A percentile compares a stretch with the other conserved stretches of the same genome.
phyloP scores from a whole-genome alignment of 2,113 vertebrate species.

The Silurus meridionalis region DNA sequence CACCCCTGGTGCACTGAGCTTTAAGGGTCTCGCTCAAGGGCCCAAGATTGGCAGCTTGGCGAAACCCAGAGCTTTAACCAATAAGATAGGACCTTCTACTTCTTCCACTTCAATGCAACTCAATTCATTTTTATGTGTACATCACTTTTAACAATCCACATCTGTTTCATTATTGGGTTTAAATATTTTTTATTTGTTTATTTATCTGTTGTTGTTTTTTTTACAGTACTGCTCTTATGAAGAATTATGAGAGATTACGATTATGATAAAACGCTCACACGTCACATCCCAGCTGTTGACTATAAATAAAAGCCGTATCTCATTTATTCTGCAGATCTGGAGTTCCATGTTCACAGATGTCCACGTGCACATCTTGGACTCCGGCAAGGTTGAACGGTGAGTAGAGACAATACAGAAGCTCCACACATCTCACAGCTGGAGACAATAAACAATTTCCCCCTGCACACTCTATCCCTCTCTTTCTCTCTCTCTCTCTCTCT shows the following conservation, averaged over 20 bases:
- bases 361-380: neutral
- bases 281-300: neutral
- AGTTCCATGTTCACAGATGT: neutral
- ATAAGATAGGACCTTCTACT: too few species aligned
- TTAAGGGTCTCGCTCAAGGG: too few species aligned
- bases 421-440: slow-evolving; percentile 45
- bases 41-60: too few species aligned
- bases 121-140: too few species aligned
- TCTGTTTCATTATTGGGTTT: neutral
- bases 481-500: neutral
- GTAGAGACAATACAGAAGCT: slow-evolving; percentile 13
- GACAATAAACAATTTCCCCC: slow-evolving; percentile 38
- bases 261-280: neutral
- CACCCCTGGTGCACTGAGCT: too few species aligned
- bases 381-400: slow-evolving; percentile 26
- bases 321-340: slow-evolving; percentile 4
- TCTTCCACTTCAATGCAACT: too few species aligned
- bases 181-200: too few species aligned
- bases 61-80: too few species aligned
- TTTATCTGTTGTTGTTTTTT: neutral
- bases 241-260: neutral
- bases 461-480: neutral
- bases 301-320: slow-evolving; percentile 15
- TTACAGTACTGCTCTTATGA: neutral
- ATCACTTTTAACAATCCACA: neutral